These are phyloP conservation scores for Drosophila asahinai DNA, from an alignment of 1,140 invertebrate genomes.

Conservation along the genomic window DNA sequence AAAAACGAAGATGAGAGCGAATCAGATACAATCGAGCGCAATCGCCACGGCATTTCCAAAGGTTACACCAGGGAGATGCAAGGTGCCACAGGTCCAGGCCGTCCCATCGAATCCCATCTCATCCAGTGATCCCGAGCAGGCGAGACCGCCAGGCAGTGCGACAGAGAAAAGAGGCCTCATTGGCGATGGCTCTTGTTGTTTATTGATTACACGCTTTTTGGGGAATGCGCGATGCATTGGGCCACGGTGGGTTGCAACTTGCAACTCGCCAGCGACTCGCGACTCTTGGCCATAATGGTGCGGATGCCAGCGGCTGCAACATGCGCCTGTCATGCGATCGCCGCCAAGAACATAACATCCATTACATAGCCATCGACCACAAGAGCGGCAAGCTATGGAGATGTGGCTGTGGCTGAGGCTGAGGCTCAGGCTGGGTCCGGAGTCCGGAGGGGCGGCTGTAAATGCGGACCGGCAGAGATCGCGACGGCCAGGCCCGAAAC, in stretches of 20 bases:
- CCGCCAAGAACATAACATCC: slow-evolving; percentile 82
- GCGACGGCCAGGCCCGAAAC: background rate
- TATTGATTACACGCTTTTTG: slow-evolving; percentile 83
- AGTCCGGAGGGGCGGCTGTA: slow-evolving; percentile 51
- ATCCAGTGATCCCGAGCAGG: slow-evolving; percentile 26
- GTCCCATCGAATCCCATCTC: slow-evolving; percentile 22
- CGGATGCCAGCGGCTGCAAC: slow-evolving; percentile 82
- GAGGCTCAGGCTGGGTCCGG: slow-evolving; percentile 4
- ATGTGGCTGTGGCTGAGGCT: background rate
- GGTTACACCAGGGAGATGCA: slow-evolving; percentile 68
- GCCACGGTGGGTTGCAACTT: slow-evolving; percentile 46
- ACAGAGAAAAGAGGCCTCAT: slow-evolving; percentile 39
- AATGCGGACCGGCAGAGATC: slow-evolving; percentile 50
- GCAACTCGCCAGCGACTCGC: slow-evolving; percentile 26
- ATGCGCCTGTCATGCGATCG: slow-evolving; percentile 83
- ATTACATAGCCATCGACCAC: slow-evolving; percentile 69
- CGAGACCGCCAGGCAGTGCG: slow-evolving; percentile 19
- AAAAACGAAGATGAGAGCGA: slow-evolving; percentile 50
- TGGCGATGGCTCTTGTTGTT: slow-evolving; percentile 82
- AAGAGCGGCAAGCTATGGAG: slow-evolving; percentile 24
- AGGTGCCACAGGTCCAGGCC: slow-evolving; percentile 54
- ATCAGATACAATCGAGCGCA: slow-evolving; percentile 79
- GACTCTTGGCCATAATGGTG: slow-evolving; percentile 79
- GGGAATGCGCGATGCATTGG: slow-evolving; percentile 76
- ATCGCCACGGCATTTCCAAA: slow-evolving; percentile 73